Conservation (phyloP, 1,140 invertebrate genomes). For the Pseudoatta argentina region DNA sequence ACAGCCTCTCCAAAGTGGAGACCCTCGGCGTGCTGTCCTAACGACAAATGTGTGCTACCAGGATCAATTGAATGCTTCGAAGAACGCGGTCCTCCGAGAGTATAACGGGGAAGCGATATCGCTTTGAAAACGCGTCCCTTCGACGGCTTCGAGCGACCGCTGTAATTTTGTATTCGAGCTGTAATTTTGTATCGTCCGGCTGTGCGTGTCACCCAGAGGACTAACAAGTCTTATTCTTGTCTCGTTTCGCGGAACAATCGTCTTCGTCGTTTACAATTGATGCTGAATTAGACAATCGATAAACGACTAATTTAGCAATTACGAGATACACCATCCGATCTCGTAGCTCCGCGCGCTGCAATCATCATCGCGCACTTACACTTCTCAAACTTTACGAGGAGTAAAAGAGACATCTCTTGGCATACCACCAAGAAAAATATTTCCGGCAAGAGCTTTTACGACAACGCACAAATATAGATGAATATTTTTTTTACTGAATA, state of each 20-base stretch:
- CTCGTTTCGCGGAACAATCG: background rate
- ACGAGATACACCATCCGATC: background rate
- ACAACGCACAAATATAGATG: conserved; percentile 67
- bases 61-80: conserved; percentile 76
- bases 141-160: conserved; percentile 13
- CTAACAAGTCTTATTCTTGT: background rate
- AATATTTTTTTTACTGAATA: conserved; percentile 66
- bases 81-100: conserved; percentile 32
- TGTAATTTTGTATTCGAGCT: conserved; percentile 17
- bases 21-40: conserved; percentile 39
- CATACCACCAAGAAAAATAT: conserved; percentile 74
- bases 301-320: conserved; percentile 30
- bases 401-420: conserved; percentile 71
- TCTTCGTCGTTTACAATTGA: conserved; percentile 12
- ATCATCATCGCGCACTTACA: conserved; percentile 56
- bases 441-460: conserved; percentile 69
- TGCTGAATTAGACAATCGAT: conserved; percentile 28
- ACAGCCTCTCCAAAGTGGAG: conserved; percentile 63
- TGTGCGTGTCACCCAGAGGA: background rate
- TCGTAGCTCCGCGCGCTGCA: conserved; percentile 26
- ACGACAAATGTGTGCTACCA: conserved; percentile 75
- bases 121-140: conserved; percentile 45
- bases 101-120: conserved; percentile 79
- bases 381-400: conserved; percentile 72
- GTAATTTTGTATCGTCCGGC: background rate